Conservation (phyloP, 1,140 invertebrate genomes). For the Andrena cerasifolii region DNA sequence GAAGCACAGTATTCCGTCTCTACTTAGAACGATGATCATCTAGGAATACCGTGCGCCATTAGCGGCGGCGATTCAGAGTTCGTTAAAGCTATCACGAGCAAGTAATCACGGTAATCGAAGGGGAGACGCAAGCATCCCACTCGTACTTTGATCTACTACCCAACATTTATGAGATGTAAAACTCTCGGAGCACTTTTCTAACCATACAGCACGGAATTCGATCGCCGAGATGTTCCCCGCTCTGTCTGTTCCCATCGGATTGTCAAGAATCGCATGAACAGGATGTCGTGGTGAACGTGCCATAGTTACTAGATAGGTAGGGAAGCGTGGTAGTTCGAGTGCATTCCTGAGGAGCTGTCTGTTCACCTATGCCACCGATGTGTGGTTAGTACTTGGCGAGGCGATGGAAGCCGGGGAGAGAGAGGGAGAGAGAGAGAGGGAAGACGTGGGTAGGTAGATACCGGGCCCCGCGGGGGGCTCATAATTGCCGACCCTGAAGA, state of each 20-base stretch:
- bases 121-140: background rate
- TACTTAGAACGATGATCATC: no score
- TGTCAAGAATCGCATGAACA: conserved; percentile 24
- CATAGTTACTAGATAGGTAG: conserved; percentile 51
- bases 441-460: conserved; percentile 72
- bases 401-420: conserved; percentile 45
- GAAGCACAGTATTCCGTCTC: no score
- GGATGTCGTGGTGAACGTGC: conserved; percentile 28
- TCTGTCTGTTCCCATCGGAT: conserved; percentile 18
- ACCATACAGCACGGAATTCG: background rate
- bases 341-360: conserved; percentile 59
- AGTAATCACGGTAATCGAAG: no score
- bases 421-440: conserved; percentile 57
- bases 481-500: conserved; percentile 82
- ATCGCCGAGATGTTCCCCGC: background rate
- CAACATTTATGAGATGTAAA: background rate
- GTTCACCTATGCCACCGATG: conserved; percentile 63
- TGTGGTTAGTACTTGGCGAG: conserved; percentile 47
- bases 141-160: background rate
- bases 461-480: conserved; percentile 78
- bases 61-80: no score
- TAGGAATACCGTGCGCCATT: no score
- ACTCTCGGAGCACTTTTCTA: no score
- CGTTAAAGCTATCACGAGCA: no score
- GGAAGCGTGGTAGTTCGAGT: conserved; percentile 52